Conservation (phyloP, 2,888 invertebrate species). For the Poecilus cupreus region DNA sequence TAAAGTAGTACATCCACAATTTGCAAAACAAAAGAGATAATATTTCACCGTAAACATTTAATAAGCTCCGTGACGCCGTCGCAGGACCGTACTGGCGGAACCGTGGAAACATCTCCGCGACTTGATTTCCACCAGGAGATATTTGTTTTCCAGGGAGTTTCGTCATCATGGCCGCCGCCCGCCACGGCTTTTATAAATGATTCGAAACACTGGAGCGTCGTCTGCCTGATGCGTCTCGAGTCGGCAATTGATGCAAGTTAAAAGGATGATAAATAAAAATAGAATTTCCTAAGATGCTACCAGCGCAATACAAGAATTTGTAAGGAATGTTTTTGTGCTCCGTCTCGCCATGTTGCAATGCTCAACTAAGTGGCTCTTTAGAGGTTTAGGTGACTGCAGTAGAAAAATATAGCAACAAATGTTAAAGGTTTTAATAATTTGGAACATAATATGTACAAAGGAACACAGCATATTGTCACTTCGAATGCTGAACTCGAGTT, state of each 20-base stretch:
- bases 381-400: too few species aligned
- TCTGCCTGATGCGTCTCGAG: slow-evolving; percentile 49
- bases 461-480: too few species aligned
- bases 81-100: neutral
- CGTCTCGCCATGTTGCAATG: too few species aligned
- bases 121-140: slow-evolving; percentile 71
- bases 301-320: neutral
- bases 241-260: slow-evolving; percentile 54
- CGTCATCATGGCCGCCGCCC: slow-evolving; percentile 43
- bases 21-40: slow-evolving; percentile 12
- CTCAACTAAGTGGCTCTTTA: too few species aligned
- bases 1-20: neutral
- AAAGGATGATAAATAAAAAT: slow-evolving; percentile 56
- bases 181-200: slow-evolving; percentile 50
- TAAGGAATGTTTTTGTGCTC: slow-evolving; percentile 7
- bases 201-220: slow-evolving; percentile 47
- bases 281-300: slow-evolving; percentile 28
- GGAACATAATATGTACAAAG: too few species aligned
- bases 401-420: too few species aligned
- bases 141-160: slow-evolving; percentile 68
- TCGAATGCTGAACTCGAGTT: too few species aligned
- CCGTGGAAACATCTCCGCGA: neutral
- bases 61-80: neutral
- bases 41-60: slow-evolving; percentile 19
- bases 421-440: too few species aligned